Conservation (phyloP, 1,140 invertebrate genomes). For the Cydia amplana region DNA sequence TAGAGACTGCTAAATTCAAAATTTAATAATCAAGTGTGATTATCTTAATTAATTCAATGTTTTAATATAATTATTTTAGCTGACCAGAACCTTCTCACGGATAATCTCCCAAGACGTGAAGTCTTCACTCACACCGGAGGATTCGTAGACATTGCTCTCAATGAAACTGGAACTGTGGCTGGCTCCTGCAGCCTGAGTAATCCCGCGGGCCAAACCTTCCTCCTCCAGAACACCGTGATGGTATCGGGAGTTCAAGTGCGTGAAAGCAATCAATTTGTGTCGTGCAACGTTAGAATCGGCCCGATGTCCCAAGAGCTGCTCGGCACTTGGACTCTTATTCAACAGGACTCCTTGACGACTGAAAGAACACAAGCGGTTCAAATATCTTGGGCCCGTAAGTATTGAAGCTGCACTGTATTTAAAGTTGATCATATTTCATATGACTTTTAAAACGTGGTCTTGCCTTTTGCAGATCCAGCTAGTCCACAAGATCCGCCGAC, state of each 20-base stretch:
- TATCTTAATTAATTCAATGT: not conserved
- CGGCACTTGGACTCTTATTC: constrained; percentile 16
- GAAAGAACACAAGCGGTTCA: constrained; percentile 1
- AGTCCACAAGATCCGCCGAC: not conserved
- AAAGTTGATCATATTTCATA: not conserved
- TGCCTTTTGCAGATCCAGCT: constrained; percentile 1
- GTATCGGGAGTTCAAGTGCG: constrained; percentile 13
- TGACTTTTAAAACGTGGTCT: not conserved
- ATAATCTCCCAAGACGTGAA: constrained; percentile 26
- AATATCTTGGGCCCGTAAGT: constrained; percentile 26
- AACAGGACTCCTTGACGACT: constrained; percentile 16
- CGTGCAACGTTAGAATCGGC: constrained; percentile 9
- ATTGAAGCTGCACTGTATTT: not conserved
- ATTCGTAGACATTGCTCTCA: constrained; percentile 13
- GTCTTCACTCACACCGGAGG: not conserved
- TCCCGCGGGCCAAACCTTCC: not conserved
- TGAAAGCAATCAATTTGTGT: not conserved
- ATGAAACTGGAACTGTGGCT: not conserved
- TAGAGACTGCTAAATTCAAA: no score
- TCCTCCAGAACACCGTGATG: constrained; percentile 17
- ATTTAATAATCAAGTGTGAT: not conserved
- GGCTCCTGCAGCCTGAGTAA: constrained; percentile 6
- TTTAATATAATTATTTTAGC: not conserved
- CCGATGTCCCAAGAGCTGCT: not conserved
- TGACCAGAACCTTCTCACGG: constrained; percentile 1